Evolutionary conservation across 2,113 vertebrate species (phyloP).

Genomic region (Hypomesus transpacificus): DNA sequence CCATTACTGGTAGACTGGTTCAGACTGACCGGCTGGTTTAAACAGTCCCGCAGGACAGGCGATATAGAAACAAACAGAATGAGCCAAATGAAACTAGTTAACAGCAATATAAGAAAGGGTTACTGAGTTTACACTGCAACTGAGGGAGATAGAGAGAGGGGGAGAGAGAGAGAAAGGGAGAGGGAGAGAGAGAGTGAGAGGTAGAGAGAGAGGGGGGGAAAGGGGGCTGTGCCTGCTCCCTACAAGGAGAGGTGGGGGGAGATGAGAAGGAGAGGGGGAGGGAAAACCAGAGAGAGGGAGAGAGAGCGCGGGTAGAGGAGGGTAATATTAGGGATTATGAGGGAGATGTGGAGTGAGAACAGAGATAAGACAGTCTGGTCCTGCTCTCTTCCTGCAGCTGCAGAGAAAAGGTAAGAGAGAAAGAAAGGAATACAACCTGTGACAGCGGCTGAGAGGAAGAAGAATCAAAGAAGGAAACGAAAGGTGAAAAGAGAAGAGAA

Average conservation of each 20-base stretch:
- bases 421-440: conserved; percentile 26
- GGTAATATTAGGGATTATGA: conserved; percentile 60
- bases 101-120: conserved; percentile 8
- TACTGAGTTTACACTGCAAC: conserved; percentile 50
- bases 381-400: conserved; percentile 11
- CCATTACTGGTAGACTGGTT: too few species aligned
- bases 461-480: conserved; percentile 24
- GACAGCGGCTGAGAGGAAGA: conserved; percentile 18
- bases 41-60: too few species aligned
- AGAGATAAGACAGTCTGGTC: conserved; percentile 37
- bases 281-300: conserved; percentile 39
- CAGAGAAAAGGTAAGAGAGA: conserved; percentile 26
- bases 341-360: conserved; percentile 56
- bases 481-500: neutral
- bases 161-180: conserved; percentile 18
- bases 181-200: conserved; percentile 17
- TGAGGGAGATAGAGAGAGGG: conserved; percentile 24
- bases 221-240: conserved; percentile 64
- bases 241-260: conserved; percentile 70
- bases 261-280: conserved; percentile 53
- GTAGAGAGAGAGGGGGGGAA: conserved; percentile 43
- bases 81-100: neutral
- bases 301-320: conserved; percentile 29
- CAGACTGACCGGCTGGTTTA: too few species aligned
- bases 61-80: too few species aligned